Percentiles rank a stretch among this genome's conserved stretches.
Conservation (phyloP, 2,888 invertebrate species). For the Volucella bombylans region DNA sequence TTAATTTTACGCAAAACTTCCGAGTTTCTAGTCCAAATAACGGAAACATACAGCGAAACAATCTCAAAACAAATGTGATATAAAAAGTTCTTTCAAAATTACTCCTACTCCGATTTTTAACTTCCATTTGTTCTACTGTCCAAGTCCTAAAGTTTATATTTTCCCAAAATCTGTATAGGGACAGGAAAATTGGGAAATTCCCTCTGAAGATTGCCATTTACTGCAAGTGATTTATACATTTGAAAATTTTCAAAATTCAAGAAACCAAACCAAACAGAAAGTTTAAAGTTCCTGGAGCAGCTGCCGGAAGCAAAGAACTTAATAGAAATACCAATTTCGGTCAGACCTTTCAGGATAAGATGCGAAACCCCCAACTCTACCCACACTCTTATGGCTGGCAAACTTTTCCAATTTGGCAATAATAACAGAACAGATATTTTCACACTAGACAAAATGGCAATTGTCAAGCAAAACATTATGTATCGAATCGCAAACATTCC, state of each 20-base stretch:
- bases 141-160: conserved; percentile 57
- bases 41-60: conserved; percentile 36
- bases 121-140: neutral
- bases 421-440: conserved; percentile 73
- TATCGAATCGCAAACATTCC: conserved; percentile 63
- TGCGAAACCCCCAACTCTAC: conserved; percentile 22
- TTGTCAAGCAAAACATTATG: conserved; percentile 69
- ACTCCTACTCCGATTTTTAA: neutral
- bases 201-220: conserved; percentile 65
- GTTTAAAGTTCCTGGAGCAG: conserved; percentile 70
- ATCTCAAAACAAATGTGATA: conserved; percentile 41
- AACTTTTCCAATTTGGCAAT: conserved; percentile 74
- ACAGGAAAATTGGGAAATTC: conserved; percentile 59
- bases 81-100: conserved; percentile 35
- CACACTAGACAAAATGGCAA: conserved; percentile 66
- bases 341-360: conserved; percentile 55
- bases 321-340: conserved; percentile 68
- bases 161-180: conserved; percentile 35
- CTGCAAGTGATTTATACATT: conserved; percentile 71
- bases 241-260: conserved; percentile 63
- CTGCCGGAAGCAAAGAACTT: conserved; percentile 68
- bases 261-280: conserved; percentile 67
- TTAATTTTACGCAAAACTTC: conserved; percentile 37
- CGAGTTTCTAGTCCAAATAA: conserved; percentile 32
- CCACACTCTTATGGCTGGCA: conserved; percentile 26